Conservation (phyloP, 2,888 invertebrate genomes). For the Agonopterix alstromeriana region DNA sequence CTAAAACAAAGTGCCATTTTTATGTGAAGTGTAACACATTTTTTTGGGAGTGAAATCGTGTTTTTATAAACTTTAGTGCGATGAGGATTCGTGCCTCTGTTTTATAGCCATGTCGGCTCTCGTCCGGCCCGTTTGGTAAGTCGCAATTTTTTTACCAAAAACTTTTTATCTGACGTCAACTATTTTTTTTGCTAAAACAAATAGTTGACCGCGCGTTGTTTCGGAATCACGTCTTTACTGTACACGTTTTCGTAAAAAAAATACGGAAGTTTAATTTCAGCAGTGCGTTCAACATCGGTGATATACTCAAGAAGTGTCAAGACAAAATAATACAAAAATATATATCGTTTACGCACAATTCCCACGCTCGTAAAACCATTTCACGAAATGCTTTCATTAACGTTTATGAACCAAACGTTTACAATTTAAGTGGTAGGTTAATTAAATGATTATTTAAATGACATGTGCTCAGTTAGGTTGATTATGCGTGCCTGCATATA, state of each 20-base stretch:
- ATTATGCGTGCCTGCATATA: not conserved
- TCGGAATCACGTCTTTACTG: conserved; percentile 19
- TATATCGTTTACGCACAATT: conserved; percentile 67
- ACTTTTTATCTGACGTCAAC: conserved; percentile 26
- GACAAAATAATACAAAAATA: conserved; percentile 35
- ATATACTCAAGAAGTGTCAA: conserved; percentile 54
- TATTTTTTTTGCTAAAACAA: conserved; percentile 32
- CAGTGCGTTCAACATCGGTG: conserved; percentile 49
- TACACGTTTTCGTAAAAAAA: conserved; percentile 22
- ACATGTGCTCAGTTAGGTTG: not conserved
- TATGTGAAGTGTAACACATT: conserved; percentile 48
- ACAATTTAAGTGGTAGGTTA: conserved; percentile 14
- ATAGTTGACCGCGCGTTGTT: conserved; percentile 32
- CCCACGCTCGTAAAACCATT: conserved; percentile 77
- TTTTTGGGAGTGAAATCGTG: conserved; percentile 43
- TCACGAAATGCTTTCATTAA: conserved; percentile 71
- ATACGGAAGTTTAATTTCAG: conserved; percentile 59
- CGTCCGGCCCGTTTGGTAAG: conserved; percentile 76
- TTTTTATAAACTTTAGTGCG: conserved; percentile 49
- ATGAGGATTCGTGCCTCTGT: conserved; percentile 59
- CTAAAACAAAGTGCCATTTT: conserved; percentile 30
- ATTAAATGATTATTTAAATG: conserved; percentile 10
- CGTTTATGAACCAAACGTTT: conserved; percentile 14
- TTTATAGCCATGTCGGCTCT: conserved; percentile 77
- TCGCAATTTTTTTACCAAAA: conserved; percentile 57